Evolutionary conservation across 2,113 vertebrate species (phyloP).

Genomic region (Ctenomys sociabilis): DNA sequence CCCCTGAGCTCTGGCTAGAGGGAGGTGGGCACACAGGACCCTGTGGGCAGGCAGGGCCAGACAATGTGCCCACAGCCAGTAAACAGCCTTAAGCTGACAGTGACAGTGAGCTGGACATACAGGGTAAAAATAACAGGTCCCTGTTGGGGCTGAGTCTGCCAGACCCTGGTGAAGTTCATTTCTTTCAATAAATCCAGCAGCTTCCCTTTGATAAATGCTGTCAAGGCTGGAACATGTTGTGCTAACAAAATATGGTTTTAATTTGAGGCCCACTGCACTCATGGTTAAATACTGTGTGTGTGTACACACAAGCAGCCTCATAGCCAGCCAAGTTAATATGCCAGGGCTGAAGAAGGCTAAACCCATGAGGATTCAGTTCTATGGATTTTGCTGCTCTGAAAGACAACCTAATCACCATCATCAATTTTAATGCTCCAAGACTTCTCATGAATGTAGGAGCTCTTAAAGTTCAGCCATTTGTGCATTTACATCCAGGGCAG

Average conservation of each 20-base stretch:
- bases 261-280: conserved; percentile 65
- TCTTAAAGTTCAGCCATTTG: conserved; percentile 76
- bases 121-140: neutral
- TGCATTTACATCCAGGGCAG: conserved; percentile 41
- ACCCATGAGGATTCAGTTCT: conserved; percentile 74
- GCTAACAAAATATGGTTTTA: conserved; percentile 81
- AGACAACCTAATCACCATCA: conserved; percentile 79
- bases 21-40: neutral
- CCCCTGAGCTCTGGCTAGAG: neutral
- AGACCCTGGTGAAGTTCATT: conserved; percentile 68
- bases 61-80: neutral
- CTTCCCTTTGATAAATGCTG: conserved; percentile 72
- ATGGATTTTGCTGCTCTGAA: conserved; percentile 78
- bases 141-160: neutral
- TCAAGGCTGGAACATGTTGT: conserved; percentile 70
- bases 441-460: conserved; percentile 63
- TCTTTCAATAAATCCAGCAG: conserved; percentile 74
- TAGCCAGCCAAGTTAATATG: conserved; percentile 60
- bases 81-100: neutral
- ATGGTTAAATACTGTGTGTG: conserved; percentile 36
- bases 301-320: conserved; percentile 45
- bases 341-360: conserved; percentile 68
- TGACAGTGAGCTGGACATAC: neutral
- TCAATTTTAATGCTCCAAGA: conserved; percentile 81
- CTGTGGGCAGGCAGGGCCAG: neutral